Conservation (phyloP, 2,797 vertebrate genomes). For the Catostomus latipinnis region DNA sequence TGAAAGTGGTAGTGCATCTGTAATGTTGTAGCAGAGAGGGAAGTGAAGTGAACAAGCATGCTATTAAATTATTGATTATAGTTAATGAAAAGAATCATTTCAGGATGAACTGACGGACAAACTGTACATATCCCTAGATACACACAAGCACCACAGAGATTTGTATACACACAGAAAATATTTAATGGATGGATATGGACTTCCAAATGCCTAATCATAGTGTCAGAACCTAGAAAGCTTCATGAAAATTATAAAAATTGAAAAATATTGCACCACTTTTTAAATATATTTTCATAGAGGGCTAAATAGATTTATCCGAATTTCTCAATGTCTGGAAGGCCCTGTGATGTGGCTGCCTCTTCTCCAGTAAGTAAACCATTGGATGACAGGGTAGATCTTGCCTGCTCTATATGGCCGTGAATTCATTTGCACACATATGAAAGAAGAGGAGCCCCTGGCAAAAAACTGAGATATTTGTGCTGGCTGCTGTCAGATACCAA, state of each 20-base stretch:
- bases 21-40: constrained; percentile 31
- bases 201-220: constrained; percentile 14
- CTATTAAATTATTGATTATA: constrained; percentile 78
- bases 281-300: constrained; percentile 3
- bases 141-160: constrained; percentile 40
- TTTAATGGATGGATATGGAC: constrained; percentile 5
- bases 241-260: too few relatives aligned
- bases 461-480: constrained; percentile 51
- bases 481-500: constrained; percentile 51
- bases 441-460: constrained; percentile 43
- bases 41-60: constrained; percentile 70
- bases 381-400: constrained; percentile 43
- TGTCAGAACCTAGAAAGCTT: not conserved
- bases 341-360: constrained; percentile 1
- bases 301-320: not conserved
- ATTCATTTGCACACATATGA: constrained; percentile 58
- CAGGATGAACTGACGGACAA: constrained; percentile 75
- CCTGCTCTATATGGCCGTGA: constrained; percentile 52
- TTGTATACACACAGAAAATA: constrained; percentile 25
- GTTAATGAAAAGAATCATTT: constrained; percentile 80
- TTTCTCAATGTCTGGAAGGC: not conserved
- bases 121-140: constrained; percentile 64
- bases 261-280: not conserved
- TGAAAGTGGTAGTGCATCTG: constrained; percentile 47
- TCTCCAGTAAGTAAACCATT: constrained; percentile 40